Conservation (phyloP, 2,113 vertebrate species). For the Pelecanus crispus region DNA sequence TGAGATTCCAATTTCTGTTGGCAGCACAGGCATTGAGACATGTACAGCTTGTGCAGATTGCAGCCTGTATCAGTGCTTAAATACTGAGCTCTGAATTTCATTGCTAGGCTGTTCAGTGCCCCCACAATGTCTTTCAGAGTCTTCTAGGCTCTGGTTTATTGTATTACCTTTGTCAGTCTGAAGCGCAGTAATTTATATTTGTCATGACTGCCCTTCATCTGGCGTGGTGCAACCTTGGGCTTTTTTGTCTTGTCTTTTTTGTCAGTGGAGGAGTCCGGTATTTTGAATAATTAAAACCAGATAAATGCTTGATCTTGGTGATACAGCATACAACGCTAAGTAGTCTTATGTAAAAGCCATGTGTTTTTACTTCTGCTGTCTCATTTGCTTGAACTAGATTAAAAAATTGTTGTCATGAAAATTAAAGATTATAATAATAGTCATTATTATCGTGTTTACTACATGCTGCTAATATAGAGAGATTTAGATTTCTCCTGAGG, state of each 20-base stretch:
- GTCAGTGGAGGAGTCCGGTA: neutral
- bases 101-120: neutral
- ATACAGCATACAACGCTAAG: neutral
- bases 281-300: slow-evolving; percentile 35
- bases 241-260: neutral
- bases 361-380: neutral
- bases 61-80: neutral
- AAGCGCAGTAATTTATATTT: slow-evolving; percentile 35
- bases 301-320: neutral
- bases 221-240: neutral
- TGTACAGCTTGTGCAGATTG: neutral
- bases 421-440: slow-evolving; percentile 48
- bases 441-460: slow-evolving; percentile 58
- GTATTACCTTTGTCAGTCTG: slow-evolving; percentile 19
- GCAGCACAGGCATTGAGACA: neutral
- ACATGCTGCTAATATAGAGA: slow-evolving; percentile 23
- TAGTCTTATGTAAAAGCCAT: neutral
- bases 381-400: slow-evolving; percentile 10
- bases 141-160: slow-evolving; percentile 28
- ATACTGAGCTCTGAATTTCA: neutral
- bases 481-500: slow-evolving; percentile 48
- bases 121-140: neutral
- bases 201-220: slow-evolving; percentile 30
- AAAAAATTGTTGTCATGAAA: slow-evolving; percentile 33
- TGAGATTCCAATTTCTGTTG: neutral